Evolutionary conservation across 2,888 invertebrate species (phyloP).

Genomic region (Pyrochroa serraticornis): DNA sequence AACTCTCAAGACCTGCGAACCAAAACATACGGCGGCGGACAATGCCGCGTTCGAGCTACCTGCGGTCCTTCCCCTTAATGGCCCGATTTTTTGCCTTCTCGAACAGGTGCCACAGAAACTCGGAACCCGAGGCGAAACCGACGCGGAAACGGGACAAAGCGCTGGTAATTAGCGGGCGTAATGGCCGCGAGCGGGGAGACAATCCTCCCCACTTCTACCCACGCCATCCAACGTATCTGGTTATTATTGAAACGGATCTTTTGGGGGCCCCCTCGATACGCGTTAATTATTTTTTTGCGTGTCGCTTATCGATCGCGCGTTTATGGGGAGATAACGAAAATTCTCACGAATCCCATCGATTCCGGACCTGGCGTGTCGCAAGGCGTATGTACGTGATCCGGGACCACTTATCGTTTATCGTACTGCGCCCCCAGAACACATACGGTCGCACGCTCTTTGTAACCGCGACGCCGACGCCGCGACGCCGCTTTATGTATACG

Average conservation of each 20-base stretch:
- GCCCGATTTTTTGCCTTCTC: no score
- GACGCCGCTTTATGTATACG: constrained; percentile 16
- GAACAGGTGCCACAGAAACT: no score
- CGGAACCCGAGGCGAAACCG: no score
- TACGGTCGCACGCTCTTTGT: neutral
- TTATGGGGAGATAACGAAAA: neutral
- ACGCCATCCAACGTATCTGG: no score
- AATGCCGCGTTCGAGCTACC: no score
- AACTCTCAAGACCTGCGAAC: no score
- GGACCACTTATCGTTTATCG: constrained; percentile 42
- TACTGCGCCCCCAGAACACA: constrained; percentile 24
- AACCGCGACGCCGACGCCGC: neutral
- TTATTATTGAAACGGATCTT: no score
- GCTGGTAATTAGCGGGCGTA: neutral
- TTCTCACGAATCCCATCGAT: neutral
- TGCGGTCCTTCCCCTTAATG: no score
- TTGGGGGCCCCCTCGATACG: neutral
- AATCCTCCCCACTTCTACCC: neutral
- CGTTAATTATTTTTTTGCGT: constrained; percentile 6
- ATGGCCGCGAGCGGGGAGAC: constrained; percentile 1
- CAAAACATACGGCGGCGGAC: no score
- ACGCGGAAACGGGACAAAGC: no score
- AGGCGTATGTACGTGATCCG: constrained; percentile 42
- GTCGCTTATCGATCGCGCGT: constrained; percentile 2
- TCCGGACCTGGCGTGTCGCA: constrained; percentile 8